Evolutionary conservation across 2,113 vertebrate species (phyloP), one percentile per base, ranked within the genome.

Genomic region (Gambusia affinis): DNA sequence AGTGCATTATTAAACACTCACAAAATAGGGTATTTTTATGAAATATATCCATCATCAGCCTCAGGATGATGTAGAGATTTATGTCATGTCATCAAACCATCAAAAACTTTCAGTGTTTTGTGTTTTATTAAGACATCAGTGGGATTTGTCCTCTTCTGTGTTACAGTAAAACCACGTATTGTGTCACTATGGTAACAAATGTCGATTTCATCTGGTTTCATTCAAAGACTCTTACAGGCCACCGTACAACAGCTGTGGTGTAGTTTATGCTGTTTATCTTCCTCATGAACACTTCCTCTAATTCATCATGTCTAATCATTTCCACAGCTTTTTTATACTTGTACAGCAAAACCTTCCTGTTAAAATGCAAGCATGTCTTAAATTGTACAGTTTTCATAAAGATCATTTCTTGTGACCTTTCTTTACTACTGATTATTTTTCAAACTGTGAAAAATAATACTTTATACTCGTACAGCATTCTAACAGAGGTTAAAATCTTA

Each of bases 131-230:
- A 85, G 83, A 82, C 54, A 1, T 85, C 71, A 66, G 73, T 79
- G 77, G 42, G 72, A 70, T 83, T 77, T 72, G 30, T 70, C 29
- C 44, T 17, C 37, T 51, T 51, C 19, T 77, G 35, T 75, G 57
- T 79, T 72, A 67, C 65, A 12, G 51, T 77, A 70, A 30, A 31
- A 42, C 73, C 70, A 76, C 65, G 51, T 65, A 60, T 62, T 60
- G 22, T 75, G 80, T 92, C 81, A 66, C 87, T 71, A 88, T 88
- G 71, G 83, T 78, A 87, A 86, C 81, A 75, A 63, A 63, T 31
- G 39, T 80, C 51, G 47, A 51, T 22, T 51, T 51, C 4, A 51
- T 19, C 47, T 0, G 19, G 22, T 19, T 22, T 51, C 47, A 51
- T 22, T 29, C 27, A 24, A 33, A n/a, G 37, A 64, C 12, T 66